Conservation (phyloP, 2,113 vertebrate genomes). For the Diglossa brunneiventris region DNA sequence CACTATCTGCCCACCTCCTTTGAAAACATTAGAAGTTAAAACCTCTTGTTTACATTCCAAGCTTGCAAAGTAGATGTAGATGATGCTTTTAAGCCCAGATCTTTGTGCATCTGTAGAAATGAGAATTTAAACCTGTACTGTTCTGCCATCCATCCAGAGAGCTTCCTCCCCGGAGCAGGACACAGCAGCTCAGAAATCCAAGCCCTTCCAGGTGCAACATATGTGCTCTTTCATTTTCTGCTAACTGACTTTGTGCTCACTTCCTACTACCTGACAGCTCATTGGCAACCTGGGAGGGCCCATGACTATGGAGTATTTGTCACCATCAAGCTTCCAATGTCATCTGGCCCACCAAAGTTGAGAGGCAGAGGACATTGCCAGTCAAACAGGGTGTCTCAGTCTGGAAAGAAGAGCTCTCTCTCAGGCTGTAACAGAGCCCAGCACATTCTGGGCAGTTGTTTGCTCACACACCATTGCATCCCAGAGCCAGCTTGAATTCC, state of each 20-base stretch:
- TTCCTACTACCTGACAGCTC: not conserved
- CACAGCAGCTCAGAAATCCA: not conserved
- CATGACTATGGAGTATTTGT: fast-evolving
- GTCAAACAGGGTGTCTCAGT: not conserved
- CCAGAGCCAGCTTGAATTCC: not conserved
- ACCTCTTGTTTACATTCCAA: not conserved
- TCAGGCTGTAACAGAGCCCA: not conserved
- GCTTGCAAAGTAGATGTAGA: not conserved
- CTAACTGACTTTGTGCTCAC: not conserved
- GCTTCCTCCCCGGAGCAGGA: not conserved
- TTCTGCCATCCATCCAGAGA: not conserved
- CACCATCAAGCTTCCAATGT: not conserved
- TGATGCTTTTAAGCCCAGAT: not conserved
- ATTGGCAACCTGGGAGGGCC: not conserved
- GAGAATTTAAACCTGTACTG: not conserved
- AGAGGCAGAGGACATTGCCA: not conserved
- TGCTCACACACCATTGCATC: not conserved
- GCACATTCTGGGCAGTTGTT: not conserved
- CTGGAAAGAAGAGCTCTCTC: not conserved
- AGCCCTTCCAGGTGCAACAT: not conserved
- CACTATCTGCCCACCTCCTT: not conserved
- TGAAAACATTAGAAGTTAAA: not conserved
- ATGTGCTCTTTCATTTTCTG: not conserved
- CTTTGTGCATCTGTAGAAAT: not conserved
- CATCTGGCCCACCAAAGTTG: not conserved